A percentile compares a stretch with the other conserved stretches of the same genome.
These are phyloP conservation scores for Agrotis ipsilon DNA, from an alignment of 2,888 invertebrate species.

Conservation along the genomic window DNA sequence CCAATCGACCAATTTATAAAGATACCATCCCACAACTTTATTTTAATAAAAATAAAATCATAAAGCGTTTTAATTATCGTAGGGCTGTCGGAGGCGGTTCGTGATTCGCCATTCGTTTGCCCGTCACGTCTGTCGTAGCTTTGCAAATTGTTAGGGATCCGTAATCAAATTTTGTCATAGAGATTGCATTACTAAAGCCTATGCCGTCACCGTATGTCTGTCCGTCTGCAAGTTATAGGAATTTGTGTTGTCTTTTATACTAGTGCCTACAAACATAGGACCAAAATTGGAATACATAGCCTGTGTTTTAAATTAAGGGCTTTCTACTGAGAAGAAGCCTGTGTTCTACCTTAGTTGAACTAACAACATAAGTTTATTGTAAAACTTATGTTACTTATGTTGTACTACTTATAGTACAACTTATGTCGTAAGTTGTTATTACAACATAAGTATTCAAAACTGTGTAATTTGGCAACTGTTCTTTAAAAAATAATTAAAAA, in stretches of 20 bases:
- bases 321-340: neutral
- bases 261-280: neutral
- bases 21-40: slow-evolving; percentile 40
- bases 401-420: no score
- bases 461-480: neutral
- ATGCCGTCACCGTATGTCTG: neutral
- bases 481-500: neutral
- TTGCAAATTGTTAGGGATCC: slow-evolving; percentile 66
- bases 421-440: neutral
- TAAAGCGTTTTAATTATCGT: slow-evolving; percentile 58
- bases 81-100: slow-evolving; percentile 19
- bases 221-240: neutral
- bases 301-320: neutral
- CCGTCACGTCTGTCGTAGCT: slow-evolving; percentile 73
- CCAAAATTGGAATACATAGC: neutral
- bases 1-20: slow-evolving; percentile 46
- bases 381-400: no score
- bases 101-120: slow-evolving; percentile 74
- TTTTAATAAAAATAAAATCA: slow-evolving; percentile 49
- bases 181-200: neutral
- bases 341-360: no score
- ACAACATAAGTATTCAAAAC: neutral
- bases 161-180: neutral
- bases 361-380: no score
- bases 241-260: neutral